Evolutionary conservation across 2,113 vertebrate genomes (phyloP).

Genomic region (Mixornis gularis): DNA sequence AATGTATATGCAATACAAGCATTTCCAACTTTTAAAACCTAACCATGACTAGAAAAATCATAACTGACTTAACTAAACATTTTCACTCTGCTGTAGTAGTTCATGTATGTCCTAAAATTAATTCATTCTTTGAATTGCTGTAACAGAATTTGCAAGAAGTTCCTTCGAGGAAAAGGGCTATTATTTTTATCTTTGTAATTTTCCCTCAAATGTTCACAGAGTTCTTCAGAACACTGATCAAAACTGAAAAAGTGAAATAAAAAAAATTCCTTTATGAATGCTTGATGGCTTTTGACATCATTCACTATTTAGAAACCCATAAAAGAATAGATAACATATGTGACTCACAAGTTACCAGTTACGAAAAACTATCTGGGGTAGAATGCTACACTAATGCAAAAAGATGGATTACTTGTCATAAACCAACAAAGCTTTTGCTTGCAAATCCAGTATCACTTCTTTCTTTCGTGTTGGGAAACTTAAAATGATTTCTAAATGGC

Average conservation of each 20-base stretch:
- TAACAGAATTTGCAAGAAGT: neutral
- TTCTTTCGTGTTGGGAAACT: conserved; percentile 48
- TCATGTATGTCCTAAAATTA: neutral
- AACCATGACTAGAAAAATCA: neutral
- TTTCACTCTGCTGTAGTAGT: neutral
- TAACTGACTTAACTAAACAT: neutral
- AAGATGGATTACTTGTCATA: conserved; percentile 77
- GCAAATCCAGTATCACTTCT: conserved; percentile 66
- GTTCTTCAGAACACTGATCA: conserved; percentile 47
- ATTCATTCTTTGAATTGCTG: neutral
- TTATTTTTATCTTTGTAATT: neutral
- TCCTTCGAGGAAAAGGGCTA: neutral
- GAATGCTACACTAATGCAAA: conserved; percentile 65
- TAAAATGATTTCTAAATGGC: conserved; percentile 70
- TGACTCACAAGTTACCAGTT: conserved; percentile 75
- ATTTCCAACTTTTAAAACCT: neutral
- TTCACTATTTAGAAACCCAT: conserved; percentile 67
- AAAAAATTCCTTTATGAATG: conserved; percentile 40
- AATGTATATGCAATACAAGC: neutral
- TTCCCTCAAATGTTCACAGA: conserved; percentile 14
- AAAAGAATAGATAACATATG: conserved; percentile 71
- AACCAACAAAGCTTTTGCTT: conserved; percentile 73
- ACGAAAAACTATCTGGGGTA: conserved; percentile 71
- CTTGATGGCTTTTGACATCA: conserved; percentile 45
- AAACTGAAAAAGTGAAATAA: conserved; percentile 54